phyloP scores from a whole-genome alignment of 2,113 vertebrate species.

The Asarcornis scutulata region DNA sequence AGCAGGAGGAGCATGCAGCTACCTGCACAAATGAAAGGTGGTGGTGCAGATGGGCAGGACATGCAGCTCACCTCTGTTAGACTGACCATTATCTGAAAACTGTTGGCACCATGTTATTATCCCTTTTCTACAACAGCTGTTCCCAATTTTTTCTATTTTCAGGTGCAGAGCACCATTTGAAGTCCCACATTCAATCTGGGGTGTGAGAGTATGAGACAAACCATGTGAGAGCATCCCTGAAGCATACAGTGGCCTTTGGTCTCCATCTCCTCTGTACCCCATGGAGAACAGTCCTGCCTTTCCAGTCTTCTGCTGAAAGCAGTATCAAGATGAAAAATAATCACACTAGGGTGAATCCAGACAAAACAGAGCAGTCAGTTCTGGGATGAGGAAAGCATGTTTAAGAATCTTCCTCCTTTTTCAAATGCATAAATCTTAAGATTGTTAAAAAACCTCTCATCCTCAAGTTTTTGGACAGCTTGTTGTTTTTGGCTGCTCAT shows the following conservation, averaged over 20 bases:
- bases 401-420: not conserved
- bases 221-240: not conserved
- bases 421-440: not conserved
- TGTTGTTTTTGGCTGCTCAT: not conserved
- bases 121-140: not conserved
- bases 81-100: not conserved
- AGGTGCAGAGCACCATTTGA: accelerated
- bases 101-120: not conserved
- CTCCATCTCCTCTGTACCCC: not conserved
- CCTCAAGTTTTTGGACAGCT: not conserved
- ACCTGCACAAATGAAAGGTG: not conserved
- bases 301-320: not conserved
- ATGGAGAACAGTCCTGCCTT: not conserved
- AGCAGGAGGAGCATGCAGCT: not conserved
- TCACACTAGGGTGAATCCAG: not conserved
- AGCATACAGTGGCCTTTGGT: not conserved
- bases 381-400: not conserved
- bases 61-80: not conserved
- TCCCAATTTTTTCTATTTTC: not conserved
- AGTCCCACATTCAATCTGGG: not conserved
- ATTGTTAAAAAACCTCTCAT: not conserved
- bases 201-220: not conserved
- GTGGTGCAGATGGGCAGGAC: not conserved
- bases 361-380: not conserved
- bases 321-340: conserved; percentile 25